A percentile compares a stretch with the other conserved stretches of the same genome.
phyloP scores from a whole-genome alignment of 2,113 vertebrate species.

The Lanius collurio region DNA sequence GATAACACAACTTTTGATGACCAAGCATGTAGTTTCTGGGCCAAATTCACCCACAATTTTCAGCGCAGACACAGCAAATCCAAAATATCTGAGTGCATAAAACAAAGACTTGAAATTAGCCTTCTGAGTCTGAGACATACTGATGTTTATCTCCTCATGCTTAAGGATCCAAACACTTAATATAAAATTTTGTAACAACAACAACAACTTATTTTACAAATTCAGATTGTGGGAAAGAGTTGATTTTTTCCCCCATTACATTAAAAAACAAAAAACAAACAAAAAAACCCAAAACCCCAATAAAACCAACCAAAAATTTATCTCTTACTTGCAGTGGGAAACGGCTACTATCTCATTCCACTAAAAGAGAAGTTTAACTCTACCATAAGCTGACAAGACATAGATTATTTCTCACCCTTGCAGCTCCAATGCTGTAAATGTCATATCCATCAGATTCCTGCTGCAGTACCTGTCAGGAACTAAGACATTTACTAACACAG shows the following conservation, averaged over 20 bases:
- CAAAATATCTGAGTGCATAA: not conserved
- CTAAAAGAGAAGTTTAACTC: not conserved
- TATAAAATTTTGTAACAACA: not conserved
- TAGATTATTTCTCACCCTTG: not conserved
- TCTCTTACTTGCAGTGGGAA: not conserved
- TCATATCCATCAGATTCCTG: slow-evolving; percentile 51
- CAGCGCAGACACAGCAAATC: not conserved
- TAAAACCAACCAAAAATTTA: not conserved
- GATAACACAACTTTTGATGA: not conserved
- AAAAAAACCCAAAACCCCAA: not conserved
- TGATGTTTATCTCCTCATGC: not conserved
- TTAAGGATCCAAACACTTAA: not conserved
- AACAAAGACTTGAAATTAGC: not conserved
- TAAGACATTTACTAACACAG: slow-evolving; percentile 42
- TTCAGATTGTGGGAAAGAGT: not conserved
- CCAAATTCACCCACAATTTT: not conserved
- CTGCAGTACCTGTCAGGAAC: slow-evolving; percentile 49
- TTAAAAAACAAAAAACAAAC: not conserved
- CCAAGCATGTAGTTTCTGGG: not conserved
- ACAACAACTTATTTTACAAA: not conserved
- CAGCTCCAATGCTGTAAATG: slow-evolving; percentile 7
- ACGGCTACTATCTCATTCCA: not conserved
- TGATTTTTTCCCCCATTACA: accelerated
- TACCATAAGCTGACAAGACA: not conserved
- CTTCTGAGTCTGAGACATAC: not conserved